Evolutionary conservation across 2,888 invertebrate species (phyloP).

Genomic region (Yponomeuta plumbellus): DNA sequence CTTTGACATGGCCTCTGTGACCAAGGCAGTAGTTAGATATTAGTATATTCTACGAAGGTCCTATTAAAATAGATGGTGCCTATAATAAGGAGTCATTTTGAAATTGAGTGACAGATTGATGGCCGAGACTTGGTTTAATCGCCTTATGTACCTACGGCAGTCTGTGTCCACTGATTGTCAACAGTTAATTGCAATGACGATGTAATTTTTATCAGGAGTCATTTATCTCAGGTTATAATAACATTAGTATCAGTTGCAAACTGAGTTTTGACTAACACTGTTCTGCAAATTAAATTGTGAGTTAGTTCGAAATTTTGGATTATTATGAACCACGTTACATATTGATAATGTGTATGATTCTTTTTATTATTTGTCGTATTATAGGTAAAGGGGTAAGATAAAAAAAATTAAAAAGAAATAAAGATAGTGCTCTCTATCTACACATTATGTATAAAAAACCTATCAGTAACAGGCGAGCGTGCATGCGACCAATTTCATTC

Average conservation of each 20-base stretch:
- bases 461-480: no score
- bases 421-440: no score
- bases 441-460: no score
- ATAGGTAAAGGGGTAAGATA: no score
- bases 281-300: background rate
- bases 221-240: background rate
- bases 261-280: background rate
- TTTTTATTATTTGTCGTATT: no score
- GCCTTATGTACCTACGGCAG: constrained; percentile 21
- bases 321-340: no score
- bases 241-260: no score
- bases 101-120: constrained; percentile 46
- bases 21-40: background rate
- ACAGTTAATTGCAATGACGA: constrained; percentile 46
- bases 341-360: no score
- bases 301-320: no score
- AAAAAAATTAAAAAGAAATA: no score
- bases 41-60: constrained; percentile 23
- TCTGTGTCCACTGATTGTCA: constrained; percentile 40
- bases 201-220: constrained; percentile 11
- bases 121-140: constrained; percentile 38
- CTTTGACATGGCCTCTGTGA: background rate
- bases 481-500: no score
- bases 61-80: constrained; percentile 31
- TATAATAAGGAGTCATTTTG: constrained; percentile 27